Evolutionary conservation across 2,888 invertebrate species (phyloP), one percentile per base, ranked within the genome.

Genomic region (Lepidocyrtinus sp.): DNA sequence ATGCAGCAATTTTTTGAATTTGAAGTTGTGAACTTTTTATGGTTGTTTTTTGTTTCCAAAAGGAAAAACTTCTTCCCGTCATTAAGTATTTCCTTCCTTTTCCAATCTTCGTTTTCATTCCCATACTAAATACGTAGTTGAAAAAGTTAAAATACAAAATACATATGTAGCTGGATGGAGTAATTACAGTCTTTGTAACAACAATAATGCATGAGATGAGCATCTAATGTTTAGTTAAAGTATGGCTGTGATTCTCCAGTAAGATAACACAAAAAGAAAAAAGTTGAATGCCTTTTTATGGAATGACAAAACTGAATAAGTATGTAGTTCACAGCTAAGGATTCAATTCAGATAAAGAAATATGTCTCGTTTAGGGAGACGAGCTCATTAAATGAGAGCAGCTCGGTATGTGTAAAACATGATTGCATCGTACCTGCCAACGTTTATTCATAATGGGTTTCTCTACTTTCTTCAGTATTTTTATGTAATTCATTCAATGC

Each of bases 201-300:
- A 79, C 79, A 79, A 79, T 79, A 74, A 79, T 74, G 68, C 73
- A 62, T 77, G 65, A 65, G 59, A 79, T 74, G 79, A 79, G 61
- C 74, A 74, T 79, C 45, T 79, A 73, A 46, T 74, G 73, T 79
- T 79, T 79, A 69, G 69, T 69, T 74, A 79, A n/a, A 79, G 72
- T 78, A 70, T 50, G 50, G 12, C 12, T 36, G 21, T 46, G 73
- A 79, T 79, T 74, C 46, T 69, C 68, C 63, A 7, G 22, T 5
- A 19, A 69, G 79, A 79, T 79, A 79, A 74, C 19, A 24, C 7
- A 25, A 15, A n/a, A 12, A 17, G 24, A 64, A 24, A 24, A 64
- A 9, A 7, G 64, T n/a, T 50, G 50, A n/a, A n/a, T 50, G 50
- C 2, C 50, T 50, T 50, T 26, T 75, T 27, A 64, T 22, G 46